Percentiles rank a stretch among this genome's conserved stretches.
Conservation (phyloP, 1,140 invertebrate species). For the Chelonus insularis region DNA sequence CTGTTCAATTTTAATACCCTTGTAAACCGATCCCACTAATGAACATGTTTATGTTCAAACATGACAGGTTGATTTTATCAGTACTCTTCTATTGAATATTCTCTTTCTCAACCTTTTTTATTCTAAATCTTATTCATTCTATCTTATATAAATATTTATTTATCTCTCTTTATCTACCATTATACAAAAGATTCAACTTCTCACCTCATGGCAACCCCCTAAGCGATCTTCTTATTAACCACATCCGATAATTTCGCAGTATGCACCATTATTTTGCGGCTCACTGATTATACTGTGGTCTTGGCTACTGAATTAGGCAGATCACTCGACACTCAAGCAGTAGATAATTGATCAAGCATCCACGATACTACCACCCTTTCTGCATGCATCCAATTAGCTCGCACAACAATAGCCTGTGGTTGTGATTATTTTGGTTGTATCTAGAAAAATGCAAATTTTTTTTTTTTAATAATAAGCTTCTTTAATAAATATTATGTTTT, state of each 20-base stretch:
- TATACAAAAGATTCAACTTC: neutral
- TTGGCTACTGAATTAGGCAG: slow-evolving; percentile 39
- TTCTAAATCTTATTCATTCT: neutral
- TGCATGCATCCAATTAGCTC: slow-evolving; percentile 1
- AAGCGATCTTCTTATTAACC: slow-evolving; percentile 53
- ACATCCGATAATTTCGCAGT: slow-evolving; percentile 45
- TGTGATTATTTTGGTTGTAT: neutral
- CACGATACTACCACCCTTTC: neutral
- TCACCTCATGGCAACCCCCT: slow-evolving; percentile 23
- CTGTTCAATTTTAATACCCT: too few species aligned
- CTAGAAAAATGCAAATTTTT: too few species aligned
- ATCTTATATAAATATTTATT: neutral
- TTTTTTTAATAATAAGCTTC: too few species aligned
- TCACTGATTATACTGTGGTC: slow-evolving; percentile 33
- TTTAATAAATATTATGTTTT: neutral
- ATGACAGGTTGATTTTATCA: too few species aligned
- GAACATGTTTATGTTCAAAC: neutral
- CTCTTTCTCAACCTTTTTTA: neutral
- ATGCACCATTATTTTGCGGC: slow-evolving; percentile 46
- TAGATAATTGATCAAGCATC: slow-evolving; percentile 37
- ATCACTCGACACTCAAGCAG: slow-evolving; percentile 40
- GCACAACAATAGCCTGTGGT: neutral
- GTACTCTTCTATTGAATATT: too few species aligned
- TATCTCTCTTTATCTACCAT: neutral
- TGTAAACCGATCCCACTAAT: too few species aligned